Conservation (phyloP, 2,888 invertebrate species). For the Rosalia funebris region DNA sequence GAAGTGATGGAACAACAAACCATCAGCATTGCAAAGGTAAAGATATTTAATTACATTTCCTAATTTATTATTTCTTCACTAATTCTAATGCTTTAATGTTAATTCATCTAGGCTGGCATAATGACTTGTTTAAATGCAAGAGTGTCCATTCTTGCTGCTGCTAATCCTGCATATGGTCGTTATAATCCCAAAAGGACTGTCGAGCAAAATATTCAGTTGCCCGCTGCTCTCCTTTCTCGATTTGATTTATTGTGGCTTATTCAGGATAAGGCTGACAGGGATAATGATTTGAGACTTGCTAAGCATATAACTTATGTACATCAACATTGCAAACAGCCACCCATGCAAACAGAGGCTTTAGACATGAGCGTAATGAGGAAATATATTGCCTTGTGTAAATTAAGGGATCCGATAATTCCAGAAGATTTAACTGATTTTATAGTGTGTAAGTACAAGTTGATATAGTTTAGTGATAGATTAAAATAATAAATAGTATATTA, state of each 20-base stretch:
- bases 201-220: conserved; percentile 97
- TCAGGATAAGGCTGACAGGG: conserved; percentile 80
- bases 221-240: conserved; percentile 95
- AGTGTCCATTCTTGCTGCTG: conserved; percentile 97
- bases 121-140: conserved; percentile 98
- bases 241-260: conserved; percentile 97
- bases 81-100: background rate
- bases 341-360: conserved; percentile 76
- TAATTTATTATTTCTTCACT: background rate
- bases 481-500: background rate
- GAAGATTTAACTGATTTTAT: conserved; percentile 87
- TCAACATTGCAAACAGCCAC: conserved; percentile 89
- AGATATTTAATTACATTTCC: background rate
- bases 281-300: conserved; percentile 83
- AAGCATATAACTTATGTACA: conserved; percentile 99
- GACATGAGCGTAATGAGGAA: conserved; percentile 94
- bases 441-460: conserved; percentile 65
- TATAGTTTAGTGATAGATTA: background rate
- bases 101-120: conserved; percentile 87
- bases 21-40: conserved; percentile 96
- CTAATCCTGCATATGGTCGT: conserved; percentile 98
- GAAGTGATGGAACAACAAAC: conserved; percentile 99
- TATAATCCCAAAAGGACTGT: conserved; percentile 95
- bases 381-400: conserved; percentile 91
- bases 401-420: conserved; percentile 88